Evolutionary conservation across 2,113 vertebrate species (phyloP), one percentile per base, ranked within the genome.

Genomic region (Mustela nigripes): DNA sequence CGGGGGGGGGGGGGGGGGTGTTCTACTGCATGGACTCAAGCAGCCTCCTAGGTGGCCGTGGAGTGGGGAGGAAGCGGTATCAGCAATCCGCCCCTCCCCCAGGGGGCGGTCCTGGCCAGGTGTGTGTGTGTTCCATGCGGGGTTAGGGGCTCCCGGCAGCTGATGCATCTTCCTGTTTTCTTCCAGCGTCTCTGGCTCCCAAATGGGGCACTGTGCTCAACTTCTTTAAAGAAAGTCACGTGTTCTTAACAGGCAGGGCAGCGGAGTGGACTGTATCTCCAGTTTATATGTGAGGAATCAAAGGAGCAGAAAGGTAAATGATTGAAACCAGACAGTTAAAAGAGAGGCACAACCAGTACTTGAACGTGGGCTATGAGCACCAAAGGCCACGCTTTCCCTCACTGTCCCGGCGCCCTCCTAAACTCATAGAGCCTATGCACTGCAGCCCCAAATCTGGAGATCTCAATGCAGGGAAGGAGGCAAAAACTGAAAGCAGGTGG

Each of bases 401-500:
- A 4, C 11, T 22, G 16, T 88, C 65, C 28, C 21, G 56, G 74
- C 0, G 1, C 8, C 22, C 65, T 58, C 76, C 60, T 39, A 63
- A 50, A 39, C 50, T 91, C 11, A 45, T 60, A 48, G 1, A 85
- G 31, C 71, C 22, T 69, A 36, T 31, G 24, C 76, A 39, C 50
- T 69, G 58, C 60, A 60, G 60, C 28, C 42, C 18, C 36, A 78
- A 15, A 36, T 56, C 58, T 84, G 76, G 69, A 60, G 63, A 42
- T 33, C 39, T 95, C 73, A 92, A 95, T 62, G 42, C 14, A 73
- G 19, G 73, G 42, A 91, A 80, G 33, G 60, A 69, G 58, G 80
- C 62, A 67, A 80, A 74, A 26, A 83, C 11, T 28, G n/a, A 21
- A 45, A 84, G 62, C 65, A 74, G 42, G 16, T 63, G 53, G 33